Percentiles rank a stretch among this genome's conserved stretches.
Evolutionary conservation across 2,113 vertebrate species (phyloP).

Genomic region (Aegithalos caudatus): DNA sequence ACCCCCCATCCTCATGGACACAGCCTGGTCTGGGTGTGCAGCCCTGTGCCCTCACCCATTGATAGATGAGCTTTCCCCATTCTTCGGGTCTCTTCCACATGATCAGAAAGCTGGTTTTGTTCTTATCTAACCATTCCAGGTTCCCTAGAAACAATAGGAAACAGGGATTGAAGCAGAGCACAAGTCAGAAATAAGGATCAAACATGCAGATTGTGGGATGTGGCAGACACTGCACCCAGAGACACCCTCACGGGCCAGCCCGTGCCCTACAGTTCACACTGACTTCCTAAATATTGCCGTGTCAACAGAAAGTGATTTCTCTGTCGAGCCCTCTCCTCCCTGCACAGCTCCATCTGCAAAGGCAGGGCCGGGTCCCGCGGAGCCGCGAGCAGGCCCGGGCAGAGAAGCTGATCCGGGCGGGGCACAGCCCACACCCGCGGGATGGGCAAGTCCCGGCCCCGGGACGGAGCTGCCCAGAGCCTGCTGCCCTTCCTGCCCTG

Average conservation of each 20-base stretch:
- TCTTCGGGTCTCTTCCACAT: conserved; percentile 98
- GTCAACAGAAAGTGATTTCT: fast-evolving
- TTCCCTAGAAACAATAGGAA: conserved; percentile 78
- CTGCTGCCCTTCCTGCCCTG: not conserved
- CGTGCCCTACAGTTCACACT: fast-evolving
- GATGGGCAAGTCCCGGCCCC: not conserved
- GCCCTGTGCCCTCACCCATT: conserved; percentile 84
- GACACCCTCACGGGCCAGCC: not conserved
- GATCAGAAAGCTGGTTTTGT: conserved; percentile 93
- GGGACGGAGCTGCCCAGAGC: fast-evolving
- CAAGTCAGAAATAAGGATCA: fast-evolving
- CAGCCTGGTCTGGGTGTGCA: not conserved
- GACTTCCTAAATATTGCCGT: fast-evolving
- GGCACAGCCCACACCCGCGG: not conserved
- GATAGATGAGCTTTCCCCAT: conserved; percentile 96
- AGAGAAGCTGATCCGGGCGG: fast-evolving
- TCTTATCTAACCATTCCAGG: conserved; percentile 97
- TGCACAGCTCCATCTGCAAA: fast-evolving
- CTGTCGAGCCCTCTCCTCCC: fast-evolving
- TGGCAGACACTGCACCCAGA: fast-evolving
- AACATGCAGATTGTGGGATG: fast-evolving
- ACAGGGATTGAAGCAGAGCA: not conserved
- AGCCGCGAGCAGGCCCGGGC: fast-evolving
- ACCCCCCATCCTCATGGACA: fast-evolving
- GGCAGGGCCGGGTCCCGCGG: not conserved